These are phyloP conservation scores for Siphonodentalium dalli DNA, from an alignment of 2,888 invertebrate species.

Conservation along the genomic window DNA sequence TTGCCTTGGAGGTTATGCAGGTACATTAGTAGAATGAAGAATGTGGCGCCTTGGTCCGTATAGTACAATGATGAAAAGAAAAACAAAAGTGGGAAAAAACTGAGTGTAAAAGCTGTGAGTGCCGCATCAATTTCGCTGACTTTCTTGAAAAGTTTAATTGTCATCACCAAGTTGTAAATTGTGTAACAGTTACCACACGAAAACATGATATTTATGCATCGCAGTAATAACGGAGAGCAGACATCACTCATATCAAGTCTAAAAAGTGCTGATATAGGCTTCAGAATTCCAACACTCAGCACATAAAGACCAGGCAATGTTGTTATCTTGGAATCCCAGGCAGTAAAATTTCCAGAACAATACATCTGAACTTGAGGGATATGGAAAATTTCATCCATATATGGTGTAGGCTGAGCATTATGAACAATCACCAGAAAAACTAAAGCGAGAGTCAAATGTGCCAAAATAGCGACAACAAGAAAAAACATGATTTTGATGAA, in stretches of 20 bases:
- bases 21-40: constrained; percentile 75
- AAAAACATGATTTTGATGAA: too few relatives aligned
- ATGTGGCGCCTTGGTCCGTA: constrained; percentile 83
- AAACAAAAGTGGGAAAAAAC: constrained; percentile 77
- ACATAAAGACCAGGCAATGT: constrained; percentile 94
- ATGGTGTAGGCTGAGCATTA: constrained; percentile 65
- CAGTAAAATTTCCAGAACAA: constrained; percentile 78
- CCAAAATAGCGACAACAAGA: too few relatives aligned
- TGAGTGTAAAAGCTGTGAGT: constrained; percentile 69
- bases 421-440: too few relatives aligned
- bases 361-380: constrained; percentile 85
- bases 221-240: constrained; percentile 70
- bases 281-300: constrained; percentile 72
- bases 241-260: constrained; percentile 23
- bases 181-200: constrained; percentile 76
- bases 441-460: too few relatives aligned
- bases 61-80: constrained; percentile 94
- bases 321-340: constrained; percentile 96
- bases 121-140: constrained; percentile 25
- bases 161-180: constrained; percentile 70
- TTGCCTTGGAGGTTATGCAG: constrained; percentile 71
- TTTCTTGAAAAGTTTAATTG: constrained; percentile 47
- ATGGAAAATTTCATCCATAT: constrained; percentile 95
- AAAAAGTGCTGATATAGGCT: constrained; percentile 63
- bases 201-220: constrained; percentile 77